Base-by-base conservation (phyloP, 2,888 invertebrate genomes). In the Leucoptera coffeella region DNA sequence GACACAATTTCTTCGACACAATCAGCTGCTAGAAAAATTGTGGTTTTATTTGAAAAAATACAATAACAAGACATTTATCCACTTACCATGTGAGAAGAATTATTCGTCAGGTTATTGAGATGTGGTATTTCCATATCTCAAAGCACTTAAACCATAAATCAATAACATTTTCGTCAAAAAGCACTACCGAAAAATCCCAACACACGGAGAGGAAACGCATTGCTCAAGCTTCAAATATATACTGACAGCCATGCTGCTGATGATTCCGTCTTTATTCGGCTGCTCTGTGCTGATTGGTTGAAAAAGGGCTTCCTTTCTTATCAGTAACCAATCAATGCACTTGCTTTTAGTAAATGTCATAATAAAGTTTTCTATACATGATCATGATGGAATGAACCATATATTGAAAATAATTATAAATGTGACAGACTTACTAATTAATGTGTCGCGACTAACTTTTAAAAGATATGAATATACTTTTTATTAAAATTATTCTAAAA, bases 221-320 rank as follows among this genome's bases (percentile, higher is more conserved):
- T 78, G 75, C 80, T 67, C 78, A 77, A 80, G 78, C 78, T 80
- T 84, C 85, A 87, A 85, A 88, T 92, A 85, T 92, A 92, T 92
- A 93, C 89, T 92, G 90, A 84, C 88, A 86, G 87, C 88, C 87
- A 89, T 88, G 80, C 85, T 86, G 85, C 78, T 76, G 78, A 78
- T 77, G 80, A 80, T 79, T 78, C 80, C 78, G 80, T 80, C 82
- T 85, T 85, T 85, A 82, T 81, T 78, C 77, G 76, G 72, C 73
- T 69, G 73, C 74, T 73, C 69, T 46, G 44, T 60, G 71, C 73
- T 64, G 73, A 82, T 82, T 82, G 82, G 82, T 58, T 46, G 50
- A 57, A 50, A 45, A 34, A 30, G 7, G 10, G 6, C n/a, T n/a
- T n/a, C n/a, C n/a, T n/a, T n/a, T n/a, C n/a, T n/a, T n/a, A n/a